phyloP scores from a whole-genome alignment of 2,888 invertebrate genomes.

The Plusia festucae region DNA sequence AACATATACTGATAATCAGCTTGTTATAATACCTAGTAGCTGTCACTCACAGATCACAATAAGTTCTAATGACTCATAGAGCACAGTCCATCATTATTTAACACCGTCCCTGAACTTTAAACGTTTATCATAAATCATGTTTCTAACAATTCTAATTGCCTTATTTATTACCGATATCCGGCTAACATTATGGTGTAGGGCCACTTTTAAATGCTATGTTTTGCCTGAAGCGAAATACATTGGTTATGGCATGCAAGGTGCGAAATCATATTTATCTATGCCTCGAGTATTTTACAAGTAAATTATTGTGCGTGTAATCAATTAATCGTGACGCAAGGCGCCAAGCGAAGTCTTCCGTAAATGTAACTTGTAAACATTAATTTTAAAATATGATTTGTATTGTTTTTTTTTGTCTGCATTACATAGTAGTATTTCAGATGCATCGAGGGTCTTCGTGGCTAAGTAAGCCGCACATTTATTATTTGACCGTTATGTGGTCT shows the following conservation, averaged over 20 bases:
- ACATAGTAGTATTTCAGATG: too few species aligned
- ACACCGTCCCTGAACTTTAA: slow-evolving; percentile 6
- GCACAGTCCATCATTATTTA: background rate
- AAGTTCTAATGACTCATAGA: background rate
- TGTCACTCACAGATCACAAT: background rate
- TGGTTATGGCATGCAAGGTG: background rate
- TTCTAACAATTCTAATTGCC: background rate
- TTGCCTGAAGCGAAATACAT: background rate
- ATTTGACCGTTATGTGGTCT: too few species aligned
- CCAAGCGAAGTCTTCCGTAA: slow-evolving; percentile 14
- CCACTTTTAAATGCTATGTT: background rate
- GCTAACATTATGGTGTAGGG: background rate
- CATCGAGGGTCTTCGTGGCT: too few species aligned
- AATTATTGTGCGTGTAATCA: slow-evolving; percentile 22
- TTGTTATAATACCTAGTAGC: background rate
- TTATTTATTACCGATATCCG: slow-evolving; percentile 3
- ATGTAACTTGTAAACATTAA: slow-evolving; percentile 16
- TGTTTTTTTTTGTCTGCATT: background rate
- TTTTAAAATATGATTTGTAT: background rate
- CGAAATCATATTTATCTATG: slow-evolving; percentile 8
- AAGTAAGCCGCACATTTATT: too few species aligned
- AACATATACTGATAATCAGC: background rate
- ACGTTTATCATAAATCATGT: background rate
- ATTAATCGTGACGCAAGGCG: slow-evolving; percentile 25
- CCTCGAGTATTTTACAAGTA: slow-evolving; percentile 16